Conservation (phyloP, 2,113 vertebrate species). For the Macrotis lagotis region DNA sequence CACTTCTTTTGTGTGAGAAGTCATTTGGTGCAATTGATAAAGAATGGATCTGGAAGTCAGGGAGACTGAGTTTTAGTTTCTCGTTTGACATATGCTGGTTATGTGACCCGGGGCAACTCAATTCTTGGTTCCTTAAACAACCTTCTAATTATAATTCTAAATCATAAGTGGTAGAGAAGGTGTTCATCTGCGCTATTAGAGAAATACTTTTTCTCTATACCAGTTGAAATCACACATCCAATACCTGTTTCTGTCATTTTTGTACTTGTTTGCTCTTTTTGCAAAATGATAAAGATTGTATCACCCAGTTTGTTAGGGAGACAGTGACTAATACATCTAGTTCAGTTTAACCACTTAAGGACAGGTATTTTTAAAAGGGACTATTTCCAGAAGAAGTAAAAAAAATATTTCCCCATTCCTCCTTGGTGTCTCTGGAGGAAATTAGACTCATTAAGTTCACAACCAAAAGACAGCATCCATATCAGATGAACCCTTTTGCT, state of each 20-base stretch:
- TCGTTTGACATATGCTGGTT: neutral
- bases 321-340: neutral
- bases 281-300: neutral
- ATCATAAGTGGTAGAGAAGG: no score
- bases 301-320: neutral
- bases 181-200: neutral
- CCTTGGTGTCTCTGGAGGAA: neutral
- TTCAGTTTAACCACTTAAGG: neutral
- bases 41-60: neutral
- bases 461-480: neutral
- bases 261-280: neutral
- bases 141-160: no score
- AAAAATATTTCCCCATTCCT: neutral
- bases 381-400: neutral
- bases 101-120: neutral
- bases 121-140: no score
- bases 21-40: neutral
- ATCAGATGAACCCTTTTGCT: neutral
- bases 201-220: neutral
- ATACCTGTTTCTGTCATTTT: neutral
- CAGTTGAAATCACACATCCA: neutral
- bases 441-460: neutral
- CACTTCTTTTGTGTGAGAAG: neutral
- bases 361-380: neutral
- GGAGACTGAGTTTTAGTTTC: neutral